Conservation (phyloP, 2,113 vertebrate genomes). For the Typhlomys cinereus region DNA sequence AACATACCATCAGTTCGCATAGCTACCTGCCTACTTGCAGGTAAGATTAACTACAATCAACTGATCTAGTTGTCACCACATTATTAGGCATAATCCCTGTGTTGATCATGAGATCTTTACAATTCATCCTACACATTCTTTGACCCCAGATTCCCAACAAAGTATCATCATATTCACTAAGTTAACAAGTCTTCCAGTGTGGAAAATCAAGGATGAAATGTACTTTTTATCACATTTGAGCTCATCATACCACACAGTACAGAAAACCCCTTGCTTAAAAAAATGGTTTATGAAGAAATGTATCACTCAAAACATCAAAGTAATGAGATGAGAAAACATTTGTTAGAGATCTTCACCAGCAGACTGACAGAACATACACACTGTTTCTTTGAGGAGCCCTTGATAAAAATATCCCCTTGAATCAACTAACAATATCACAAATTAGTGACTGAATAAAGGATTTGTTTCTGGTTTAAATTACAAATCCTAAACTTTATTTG, state of each 20-base stretch:
- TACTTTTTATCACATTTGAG: too few species aligned
- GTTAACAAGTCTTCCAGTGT: not conserved
- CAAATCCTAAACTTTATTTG: not conserved
- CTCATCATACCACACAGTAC: not conserved
- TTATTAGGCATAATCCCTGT: not conserved
- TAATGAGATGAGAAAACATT: not conserved
- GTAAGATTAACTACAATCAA: not conserved
- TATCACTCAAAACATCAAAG: not conserved
- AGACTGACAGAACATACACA: not conserved
- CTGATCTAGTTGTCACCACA: not conserved
- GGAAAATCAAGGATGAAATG: not conserved
- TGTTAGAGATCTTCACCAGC: not conserved
- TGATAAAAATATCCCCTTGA: not conserved
- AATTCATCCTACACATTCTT: not conserved
- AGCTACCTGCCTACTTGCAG: not conserved
- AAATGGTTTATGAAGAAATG: not conserved
- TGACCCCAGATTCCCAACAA: not conserved
- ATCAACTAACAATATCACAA: not conserved
- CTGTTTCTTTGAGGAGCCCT: not conserved
- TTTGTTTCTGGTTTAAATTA: slow-evolving; percentile 38
- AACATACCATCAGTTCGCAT: not conserved
- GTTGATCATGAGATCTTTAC: too few species aligned
- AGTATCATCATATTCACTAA: not conserved
- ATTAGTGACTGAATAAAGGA: not conserved
- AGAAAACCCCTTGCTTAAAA: not conserved